Base-by-base conservation (phyloP, 2,888 invertebrate species). In the Habroteleia sp. region DNA sequence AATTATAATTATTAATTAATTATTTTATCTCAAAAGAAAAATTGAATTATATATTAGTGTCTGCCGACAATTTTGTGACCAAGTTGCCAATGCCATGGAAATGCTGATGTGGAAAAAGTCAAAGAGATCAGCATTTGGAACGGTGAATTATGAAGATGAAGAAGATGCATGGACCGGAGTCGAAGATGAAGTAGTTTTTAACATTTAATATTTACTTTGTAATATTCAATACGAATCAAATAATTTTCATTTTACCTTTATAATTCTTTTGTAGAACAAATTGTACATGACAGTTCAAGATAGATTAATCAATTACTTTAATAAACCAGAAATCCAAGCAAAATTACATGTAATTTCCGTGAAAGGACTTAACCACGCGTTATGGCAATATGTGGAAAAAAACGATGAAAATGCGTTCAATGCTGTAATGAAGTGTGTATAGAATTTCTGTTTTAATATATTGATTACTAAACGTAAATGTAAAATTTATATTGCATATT, bases 261-360 rank as follows among this genome's bases (percentile, higher is more conserved):
- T 20, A 20, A 11, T 10, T 29, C 17, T 25, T 16, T 60, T 35
- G 0, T 7, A 71, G 69, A 37, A 52, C 52, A 62, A 52, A 37
- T 71, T 60, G 69, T 71, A 71, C 10, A n/a, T 37, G 11, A 5
- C 52, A 2, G 35, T 71, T 23, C 52, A 71, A 54, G 62, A 71
- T 1, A 37, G 71, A 48, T 6, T 71, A 20, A 3, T 0, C 0
- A 5, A 20, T 1, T 10, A 62, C 27, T 71, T 71, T 25, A 2
- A 1, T 1, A 25, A 25, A n/a, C 25, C 46, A 2, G 56, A 54
- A 17, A 31, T 39, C 17, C 29, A 16, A 1, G 33, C 46, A 25
- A 71, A 27, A 7, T 33, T 71, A 31, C 29, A n/a, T 0, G 33
- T 62, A 3, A n/a, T 71, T 44, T 62, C 71, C 4, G 13, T 54